A percentile compares a stretch with the other conserved stretches of the same genome.
Evolutionary conservation across 1,140 invertebrate species (phyloP).

Genomic region (Cotesia vestalis): DNA sequence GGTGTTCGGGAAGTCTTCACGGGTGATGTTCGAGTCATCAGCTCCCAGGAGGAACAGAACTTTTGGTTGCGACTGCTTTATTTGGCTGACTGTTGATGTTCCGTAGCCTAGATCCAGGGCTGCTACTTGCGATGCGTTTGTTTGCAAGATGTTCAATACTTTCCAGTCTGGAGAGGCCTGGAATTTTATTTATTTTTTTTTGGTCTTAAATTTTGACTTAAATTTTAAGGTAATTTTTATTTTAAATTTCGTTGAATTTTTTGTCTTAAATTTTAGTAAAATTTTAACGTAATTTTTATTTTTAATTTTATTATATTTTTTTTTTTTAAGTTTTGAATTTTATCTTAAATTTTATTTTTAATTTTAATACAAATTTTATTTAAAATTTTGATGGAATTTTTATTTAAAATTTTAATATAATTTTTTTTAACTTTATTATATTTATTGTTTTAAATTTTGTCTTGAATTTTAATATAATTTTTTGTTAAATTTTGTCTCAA

Average conservation of each 20-base stretch:
- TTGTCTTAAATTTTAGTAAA: background rate
- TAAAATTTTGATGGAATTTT: too few species aligned
- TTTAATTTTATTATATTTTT: too few species aligned
- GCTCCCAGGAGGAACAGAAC: conserved; percentile 93
- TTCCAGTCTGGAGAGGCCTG: conserved; percentile 71
- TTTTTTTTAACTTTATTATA: too few species aligned
- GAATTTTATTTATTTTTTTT: conserved; percentile 33
- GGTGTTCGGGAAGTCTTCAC: conserved; percentile 83
- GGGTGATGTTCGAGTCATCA: conserved; percentile 83
- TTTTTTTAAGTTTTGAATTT: too few species aligned
- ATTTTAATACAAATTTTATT: too few species aligned
- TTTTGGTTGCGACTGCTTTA: conserved; percentile 77
- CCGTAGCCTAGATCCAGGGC: conserved; percentile 95
- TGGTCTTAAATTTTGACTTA: background rate
- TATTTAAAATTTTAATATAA: too few species aligned
- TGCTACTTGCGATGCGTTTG: conserved; percentile 91
- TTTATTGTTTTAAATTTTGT: too few species aligned
- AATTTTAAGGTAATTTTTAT: too few species aligned
- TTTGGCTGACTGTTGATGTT: conserved; percentile 74
- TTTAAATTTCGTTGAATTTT: too few species aligned
- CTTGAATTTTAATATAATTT: background rate
- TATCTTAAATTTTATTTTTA: too few species aligned
- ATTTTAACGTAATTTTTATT: too few species aligned
- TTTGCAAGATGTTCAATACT: conserved; percentile 91
- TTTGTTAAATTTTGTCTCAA: background rate